A percentile compares a stretch with the other conserved stretches of the same genome.
Conservation (phyloP, 2,113 vertebrate species). For the Plotosus lineatus region DNA sequence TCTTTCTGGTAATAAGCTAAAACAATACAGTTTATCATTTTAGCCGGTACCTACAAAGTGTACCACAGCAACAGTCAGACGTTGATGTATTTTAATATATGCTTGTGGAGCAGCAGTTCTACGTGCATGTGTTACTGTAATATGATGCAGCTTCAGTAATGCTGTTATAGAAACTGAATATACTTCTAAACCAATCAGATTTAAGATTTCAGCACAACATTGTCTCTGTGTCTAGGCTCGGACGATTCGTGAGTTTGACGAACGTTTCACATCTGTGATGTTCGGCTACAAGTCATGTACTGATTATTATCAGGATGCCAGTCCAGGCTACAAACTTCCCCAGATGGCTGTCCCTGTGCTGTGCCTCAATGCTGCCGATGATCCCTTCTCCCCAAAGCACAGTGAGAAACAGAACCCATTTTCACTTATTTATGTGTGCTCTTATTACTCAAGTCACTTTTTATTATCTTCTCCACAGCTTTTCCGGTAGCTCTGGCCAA, state of each 20-base stretch:
- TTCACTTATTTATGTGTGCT: neutral
- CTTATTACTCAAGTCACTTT: neutral
- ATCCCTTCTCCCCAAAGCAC: slow-evolving; percentile 77
- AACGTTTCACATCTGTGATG: slow-evolving; percentile 73
- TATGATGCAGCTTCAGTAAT: too few species aligned
- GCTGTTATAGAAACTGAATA: neutral
- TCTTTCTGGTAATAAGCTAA: neutral
- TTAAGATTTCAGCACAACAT: neutral
- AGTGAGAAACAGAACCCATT: slow-evolving; percentile 61
- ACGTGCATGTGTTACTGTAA: neutral
- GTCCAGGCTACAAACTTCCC: slow-evolving; percentile 73
- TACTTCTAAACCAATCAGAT: neutral
- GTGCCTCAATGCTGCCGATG: slow-evolving; percentile 81
- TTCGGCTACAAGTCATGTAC: slow-evolving; percentile 77
- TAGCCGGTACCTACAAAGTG: too few species aligned
- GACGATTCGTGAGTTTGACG: slow-evolving; percentile 79
- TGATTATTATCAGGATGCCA: slow-evolving; percentile 77
- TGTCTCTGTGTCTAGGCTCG: slow-evolving; percentile 65
- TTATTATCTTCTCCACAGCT: slow-evolving; percentile 58
- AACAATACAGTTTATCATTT: neutral
- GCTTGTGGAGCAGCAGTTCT: too few species aligned
- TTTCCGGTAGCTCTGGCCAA: slow-evolving; percentile 69
- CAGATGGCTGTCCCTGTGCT: slow-evolving; percentile 72
- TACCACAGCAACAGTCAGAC: neutral
- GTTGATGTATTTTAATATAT: neutral